Percentiles rank a stretch among this genome's conserved stretches.
These are phyloP conservation scores for Crocallis elinguaria DNA, from an alignment of 2,888 invertebrate species.

Conservation along the genomic window DNA sequence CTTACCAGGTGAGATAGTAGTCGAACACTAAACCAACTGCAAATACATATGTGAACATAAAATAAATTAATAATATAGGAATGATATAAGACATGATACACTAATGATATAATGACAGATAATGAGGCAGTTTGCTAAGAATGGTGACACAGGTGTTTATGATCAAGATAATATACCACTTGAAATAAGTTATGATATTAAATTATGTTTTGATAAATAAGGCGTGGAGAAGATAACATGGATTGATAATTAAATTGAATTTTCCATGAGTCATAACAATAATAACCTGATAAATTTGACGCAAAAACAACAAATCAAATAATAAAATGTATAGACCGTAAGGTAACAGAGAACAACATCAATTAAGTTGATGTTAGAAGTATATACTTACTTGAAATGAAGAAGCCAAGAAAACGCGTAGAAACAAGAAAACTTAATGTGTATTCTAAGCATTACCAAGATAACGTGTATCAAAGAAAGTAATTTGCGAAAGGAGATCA, in stretches of 20 bases:
- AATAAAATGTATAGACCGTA: no score
- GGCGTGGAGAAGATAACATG: conserved; percentile 25
- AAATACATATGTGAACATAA: no score
- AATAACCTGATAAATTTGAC: no score
- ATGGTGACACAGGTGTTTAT: conserved; percentile 31
- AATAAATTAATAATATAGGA: no score
- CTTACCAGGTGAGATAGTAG: no score
- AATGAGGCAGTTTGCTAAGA: conserved; percentile 22
- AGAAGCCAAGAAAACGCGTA: conserved; percentile 2
- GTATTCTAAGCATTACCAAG: conserved; percentile 12
- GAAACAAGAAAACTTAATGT: conserved; percentile 4
- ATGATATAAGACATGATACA: not conserved
- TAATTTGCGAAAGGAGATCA: conserved; percentile 34
- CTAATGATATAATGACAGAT: conserved; percentile 15
- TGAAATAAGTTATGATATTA: conserved; percentile 11
- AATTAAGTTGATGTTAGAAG: not conserved
- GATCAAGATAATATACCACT: conserved; percentile 7
- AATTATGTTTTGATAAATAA: conserved; percentile 24
- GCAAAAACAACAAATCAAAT: no score
- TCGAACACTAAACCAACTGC: no score
- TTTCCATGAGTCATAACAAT: no score
- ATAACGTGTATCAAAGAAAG: conserved; percentile 19
- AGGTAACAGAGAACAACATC: no score
- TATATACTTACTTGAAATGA: not conserved
- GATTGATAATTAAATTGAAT: conserved; percentile 2